Evolutionary conservation across 2,888 invertebrate genomes (phyloP), one percentile per base, ranked within the genome.

Genomic region (Hypsopygia costalis): DNA sequence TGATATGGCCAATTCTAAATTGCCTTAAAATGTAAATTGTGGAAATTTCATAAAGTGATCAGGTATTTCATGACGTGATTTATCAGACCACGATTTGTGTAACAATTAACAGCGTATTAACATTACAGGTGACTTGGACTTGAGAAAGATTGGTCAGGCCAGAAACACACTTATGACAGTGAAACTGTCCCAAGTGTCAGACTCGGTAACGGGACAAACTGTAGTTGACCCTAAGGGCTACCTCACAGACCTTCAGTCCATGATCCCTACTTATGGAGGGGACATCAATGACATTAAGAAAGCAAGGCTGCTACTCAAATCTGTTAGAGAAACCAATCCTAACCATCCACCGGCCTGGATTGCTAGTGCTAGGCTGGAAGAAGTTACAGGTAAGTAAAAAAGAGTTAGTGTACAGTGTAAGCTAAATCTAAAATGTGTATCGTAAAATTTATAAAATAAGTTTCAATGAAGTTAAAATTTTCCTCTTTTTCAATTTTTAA

Each of bases 271-370:
- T 0, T 98, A 98, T 67, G 99, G 99, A 0, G 98, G 98, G 1
- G 99, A 98, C 71, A 98, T 98, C 30, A 97, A 97, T 75, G 98
- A 98, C 67, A 98, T 98, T 8, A 99, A 99, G 75, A 99, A 99
- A 73, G 99, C 99, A 0, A 91, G 99, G 41, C 82, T 98, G 40
- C 80, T 99, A 29, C 79, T 99, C 29, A 99, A 99, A 73, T 98
- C 98, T 36, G 98, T 99, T 0, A 90, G 99, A 36, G 96, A 96
- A 69, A 99, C 99, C 0, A 99, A 99, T 88, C 99, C 99, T 0
- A 98, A 98, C 74, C 99, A 99, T 90, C 98, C 99, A 0, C 99
- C 99, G 0, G 99, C 98, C 5, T 99, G 99, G 99, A 98, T 99
- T 57, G 99, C 99, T 7, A 98, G 98, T 50, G 99, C 99, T 0